phyloP scores from a whole-genome alignment of 2,888 invertebrate genomes.

The Mythimna vitellina region DNA sequence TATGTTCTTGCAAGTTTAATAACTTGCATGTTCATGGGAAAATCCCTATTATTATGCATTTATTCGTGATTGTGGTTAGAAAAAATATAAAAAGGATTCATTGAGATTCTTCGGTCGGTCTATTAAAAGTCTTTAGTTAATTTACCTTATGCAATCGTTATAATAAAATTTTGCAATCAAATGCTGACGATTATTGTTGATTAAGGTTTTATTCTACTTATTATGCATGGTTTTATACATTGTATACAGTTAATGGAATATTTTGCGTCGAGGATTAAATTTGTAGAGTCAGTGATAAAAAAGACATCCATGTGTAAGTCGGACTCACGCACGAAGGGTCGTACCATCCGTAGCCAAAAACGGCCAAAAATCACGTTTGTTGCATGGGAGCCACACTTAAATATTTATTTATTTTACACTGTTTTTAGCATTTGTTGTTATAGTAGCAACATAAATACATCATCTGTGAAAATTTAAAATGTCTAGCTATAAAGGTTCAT shows the following conservation, averaged over 20 bases:
- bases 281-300: not conserved
- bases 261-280: not conserved
- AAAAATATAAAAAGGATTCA: not conserved
- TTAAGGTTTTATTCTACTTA: conserved; percentile 1
- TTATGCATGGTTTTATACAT: not conserved
- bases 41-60: conserved; percentile 32
- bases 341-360: no score
- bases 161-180: conserved; percentile 7
- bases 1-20: conserved; percentile 1
- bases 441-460: no score
- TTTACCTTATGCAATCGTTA: not conserved
- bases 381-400: no score
- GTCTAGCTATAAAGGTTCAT: no score
- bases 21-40: conserved; percentile 5
- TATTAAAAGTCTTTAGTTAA: not conserved
- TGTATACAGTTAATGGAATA: not conserved
- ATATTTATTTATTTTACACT: no score
- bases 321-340: no score
- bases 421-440: no score
- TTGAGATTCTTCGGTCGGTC: not conserved
- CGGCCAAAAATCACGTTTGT: no score
- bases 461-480: no score
- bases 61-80: conserved; percentile 4
- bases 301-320: no score
- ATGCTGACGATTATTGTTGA: not conserved